Conservation (phyloP, 1,140 invertebrate species). For the Aphidius gifuensis region DNA sequence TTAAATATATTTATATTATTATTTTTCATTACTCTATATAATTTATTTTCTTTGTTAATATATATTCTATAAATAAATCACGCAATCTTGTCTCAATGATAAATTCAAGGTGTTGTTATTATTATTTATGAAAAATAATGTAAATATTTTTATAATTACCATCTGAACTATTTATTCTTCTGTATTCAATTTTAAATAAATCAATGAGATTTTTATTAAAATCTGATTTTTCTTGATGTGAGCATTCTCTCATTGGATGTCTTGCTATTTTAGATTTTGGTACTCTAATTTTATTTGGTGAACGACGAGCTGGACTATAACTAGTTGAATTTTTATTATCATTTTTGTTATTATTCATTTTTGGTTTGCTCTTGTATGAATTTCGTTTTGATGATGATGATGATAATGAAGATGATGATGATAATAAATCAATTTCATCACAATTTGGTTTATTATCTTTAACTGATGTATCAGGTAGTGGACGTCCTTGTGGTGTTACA, state of each 20-base stretch:
- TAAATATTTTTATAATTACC: constrained; percentile 31
- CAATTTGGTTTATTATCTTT: constrained; percentile 69
- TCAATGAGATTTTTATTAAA: constrained; percentile 82
- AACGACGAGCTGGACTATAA: too few species aligned
- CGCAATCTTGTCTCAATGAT: too few species aligned
- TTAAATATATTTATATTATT: neutral
- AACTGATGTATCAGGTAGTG: constrained; percentile 72
- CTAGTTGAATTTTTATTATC: constrained; percentile 29
- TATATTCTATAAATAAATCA: too few species aligned
- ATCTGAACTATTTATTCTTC: constrained; percentile 50
- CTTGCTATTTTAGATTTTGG: constrained; percentile 36
- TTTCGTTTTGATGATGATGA: constrained; percentile 25
- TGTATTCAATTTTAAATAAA: constrained; percentile 77
- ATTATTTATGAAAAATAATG: neutral
- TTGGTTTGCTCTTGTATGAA: too few species aligned
- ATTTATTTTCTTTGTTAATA: too few species aligned
- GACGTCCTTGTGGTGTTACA: constrained; percentile 75
- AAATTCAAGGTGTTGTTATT: neutral
- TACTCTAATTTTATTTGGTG: too few species aligned
- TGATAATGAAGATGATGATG: constrained; percentile 24
- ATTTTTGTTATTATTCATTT: constrained; percentile 30
- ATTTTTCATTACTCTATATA: too few species aligned
- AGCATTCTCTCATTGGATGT: constrained; percentile 57
- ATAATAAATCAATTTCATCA: constrained; percentile 25
- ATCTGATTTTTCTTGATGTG: constrained; percentile 64